Conservation (phyloP, 2,113 vertebrate genomes). For the Notechis scutatus region DNA sequence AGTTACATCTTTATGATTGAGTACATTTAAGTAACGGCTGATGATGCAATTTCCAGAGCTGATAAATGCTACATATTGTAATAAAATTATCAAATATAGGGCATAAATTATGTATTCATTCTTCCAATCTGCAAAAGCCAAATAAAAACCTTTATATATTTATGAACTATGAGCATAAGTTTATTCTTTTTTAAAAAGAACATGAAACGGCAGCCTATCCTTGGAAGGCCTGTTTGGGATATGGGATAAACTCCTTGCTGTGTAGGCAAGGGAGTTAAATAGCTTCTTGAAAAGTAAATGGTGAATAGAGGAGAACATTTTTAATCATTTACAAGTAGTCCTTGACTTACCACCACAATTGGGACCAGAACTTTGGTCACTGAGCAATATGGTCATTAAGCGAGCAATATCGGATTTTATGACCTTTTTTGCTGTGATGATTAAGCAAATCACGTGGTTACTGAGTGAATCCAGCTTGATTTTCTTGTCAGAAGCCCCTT, state of each 20-base stretch:
- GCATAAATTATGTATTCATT: slow-evolving; percentile 18
- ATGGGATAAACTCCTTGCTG: neutral
- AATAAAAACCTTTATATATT: slow-evolving; percentile 27
- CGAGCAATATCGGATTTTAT: no score
- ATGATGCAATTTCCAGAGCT: neutral
- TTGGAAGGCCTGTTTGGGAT: neutral
- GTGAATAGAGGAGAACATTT: neutral
- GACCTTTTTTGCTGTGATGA: no score
- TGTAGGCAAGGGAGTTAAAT: neutral
- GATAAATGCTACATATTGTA: slow-evolving; percentile 24
- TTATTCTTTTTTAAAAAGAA: neutral
- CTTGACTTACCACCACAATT: no score
- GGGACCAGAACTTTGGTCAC: no score
- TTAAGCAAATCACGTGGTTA: no score
- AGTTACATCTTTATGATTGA: neutral
- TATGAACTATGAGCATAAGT: neutral
- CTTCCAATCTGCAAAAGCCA: slow-evolving; percentile 21
- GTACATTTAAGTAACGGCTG: neutral
- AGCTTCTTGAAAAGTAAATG: neutral
- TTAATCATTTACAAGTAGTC: neutral
- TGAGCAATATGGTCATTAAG: no score
- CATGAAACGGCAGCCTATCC: neutral
- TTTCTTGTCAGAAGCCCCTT: neutral
- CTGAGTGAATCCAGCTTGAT: neutral
- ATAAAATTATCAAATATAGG: slow-evolving; percentile 12